Evolutionary conservation across 2,888 invertebrate genomes (phyloP).

Genomic region (Muscina levida): DNA sequence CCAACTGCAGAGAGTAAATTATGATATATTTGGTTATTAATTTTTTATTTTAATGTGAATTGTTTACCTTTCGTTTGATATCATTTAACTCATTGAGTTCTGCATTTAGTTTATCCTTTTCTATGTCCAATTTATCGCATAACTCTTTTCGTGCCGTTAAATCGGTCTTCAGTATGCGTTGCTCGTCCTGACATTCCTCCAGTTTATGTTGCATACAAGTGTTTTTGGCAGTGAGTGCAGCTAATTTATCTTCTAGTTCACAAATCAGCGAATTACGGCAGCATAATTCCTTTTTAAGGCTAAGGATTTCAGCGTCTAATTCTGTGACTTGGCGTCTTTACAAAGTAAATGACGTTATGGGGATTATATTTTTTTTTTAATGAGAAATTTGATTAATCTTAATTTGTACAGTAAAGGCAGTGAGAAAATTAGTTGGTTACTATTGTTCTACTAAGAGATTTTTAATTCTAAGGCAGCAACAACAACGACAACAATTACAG

Average conservation of each 20-base stretch:
- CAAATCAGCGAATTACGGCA: conserved; percentile 81
- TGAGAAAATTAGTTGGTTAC: conserved; percentile 1
- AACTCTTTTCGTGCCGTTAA: conserved; percentile 82
- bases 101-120: conserved; percentile 84
- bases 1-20: conserved; percentile 78
- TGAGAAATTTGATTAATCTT: not conserved
- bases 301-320: conserved; percentile 83
- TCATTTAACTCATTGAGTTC: conserved; percentile 81
- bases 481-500: conserved; percentile 56
- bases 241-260: conserved; percentile 82
- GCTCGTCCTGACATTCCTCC: conserved; percentile 82
- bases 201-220: conserved; percentile 85
- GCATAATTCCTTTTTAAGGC: conserved; percentile 84
- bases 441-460: conserved; percentile 50
- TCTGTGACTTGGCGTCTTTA: conserved; percentile 80
- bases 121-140: conserved; percentile 84
- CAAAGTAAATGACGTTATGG: conserved; percentile 1
- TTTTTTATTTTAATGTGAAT: conserved; percentile 24
- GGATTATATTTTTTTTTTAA: conserved; percentile 2
- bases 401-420: not conserved
- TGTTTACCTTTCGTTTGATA: conserved; percentile 73
- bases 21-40: not conserved
- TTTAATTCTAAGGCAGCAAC: conserved; percentile 63
- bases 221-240: conserved; percentile 81
- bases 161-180: conserved; percentile 83